phyloP scores from a whole-genome alignment of 2,888 invertebrate species.

The Xestia xanthographa region DNA sequence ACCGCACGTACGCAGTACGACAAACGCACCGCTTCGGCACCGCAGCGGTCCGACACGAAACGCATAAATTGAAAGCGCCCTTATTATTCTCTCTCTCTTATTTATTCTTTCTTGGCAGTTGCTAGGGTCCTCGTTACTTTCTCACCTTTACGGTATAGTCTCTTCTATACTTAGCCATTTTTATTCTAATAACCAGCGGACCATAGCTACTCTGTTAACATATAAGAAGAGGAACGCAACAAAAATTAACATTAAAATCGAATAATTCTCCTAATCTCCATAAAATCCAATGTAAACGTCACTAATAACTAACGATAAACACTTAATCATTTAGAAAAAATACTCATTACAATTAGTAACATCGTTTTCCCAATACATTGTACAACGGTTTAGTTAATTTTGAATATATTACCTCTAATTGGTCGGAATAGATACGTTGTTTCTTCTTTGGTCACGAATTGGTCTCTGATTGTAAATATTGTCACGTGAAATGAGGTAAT shows the following conservation, averaged over 20 bases:
- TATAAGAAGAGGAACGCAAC: conserved; percentile 1
- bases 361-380: conserved; percentile 34
- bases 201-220: background rate
- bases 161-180: too few relatives aligned
- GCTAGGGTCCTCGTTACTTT: too few relatives aligned
- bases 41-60: too few relatives aligned
- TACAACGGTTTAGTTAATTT: conserved; percentile 26
- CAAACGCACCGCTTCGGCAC: too few relatives aligned
- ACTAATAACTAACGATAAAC: conserved; percentile 18
- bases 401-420: conserved; percentile 45
- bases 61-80: too few relatives aligned
- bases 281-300: conserved; percentile 30
- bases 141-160: too few relatives aligned
- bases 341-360: conserved; percentile 38
- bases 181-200: too few relatives aligned
- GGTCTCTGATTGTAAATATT: conserved; percentile 17
- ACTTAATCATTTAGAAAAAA: conserved; percentile 23
- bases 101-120: too few relatives aligned
- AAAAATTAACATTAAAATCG: conserved; percentile 41
- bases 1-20: too few relatives aligned
- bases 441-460: conserved; percentile 37
- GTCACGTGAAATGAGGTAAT: conserved; percentile 28
- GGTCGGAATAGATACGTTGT: conserved; percentile 34
- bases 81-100: too few relatives aligned
- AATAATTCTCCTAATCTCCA: conserved; percentile 15